phyloP scores from a whole-genome alignment of 2,113 vertebrate genomes.

The Pelvicachromis taeniatus region DNA sequence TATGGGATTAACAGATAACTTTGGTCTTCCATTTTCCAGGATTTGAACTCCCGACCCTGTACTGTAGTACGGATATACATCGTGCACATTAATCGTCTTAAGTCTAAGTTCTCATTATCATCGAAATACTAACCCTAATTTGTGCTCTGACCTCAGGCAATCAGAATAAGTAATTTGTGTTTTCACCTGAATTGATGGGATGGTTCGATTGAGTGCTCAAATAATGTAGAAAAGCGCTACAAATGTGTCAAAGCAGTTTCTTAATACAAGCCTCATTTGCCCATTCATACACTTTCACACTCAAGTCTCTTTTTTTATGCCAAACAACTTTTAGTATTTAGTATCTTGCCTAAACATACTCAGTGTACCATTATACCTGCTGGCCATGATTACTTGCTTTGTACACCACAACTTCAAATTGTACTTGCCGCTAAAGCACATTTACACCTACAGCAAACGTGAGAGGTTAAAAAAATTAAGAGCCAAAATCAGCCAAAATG shows the following conservation, averaged over 20 bases:
- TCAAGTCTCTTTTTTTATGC: background rate
- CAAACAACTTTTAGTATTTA: background rate
- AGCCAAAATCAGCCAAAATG: background rate
- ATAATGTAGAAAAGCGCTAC: background rate
- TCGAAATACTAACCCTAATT: background rate
- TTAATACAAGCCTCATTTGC: background rate
- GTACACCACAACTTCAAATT: background rate
- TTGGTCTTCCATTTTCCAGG: background rate
- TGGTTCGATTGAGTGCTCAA: accelerated
- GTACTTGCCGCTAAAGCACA: background rate
- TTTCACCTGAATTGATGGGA: background rate
- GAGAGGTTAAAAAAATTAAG: background rate
- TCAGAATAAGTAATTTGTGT: background rate
- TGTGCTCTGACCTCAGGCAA: accelerated
- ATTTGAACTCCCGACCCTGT: background rate
- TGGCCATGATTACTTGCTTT: background rate
- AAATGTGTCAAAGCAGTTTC: background rate
- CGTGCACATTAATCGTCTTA: background rate
- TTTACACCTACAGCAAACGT: background rate
- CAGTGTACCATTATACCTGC: accelerated
- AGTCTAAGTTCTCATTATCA: background rate
- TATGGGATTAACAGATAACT: background rate
- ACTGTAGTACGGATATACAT: background rate
- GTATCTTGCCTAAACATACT: background rate
- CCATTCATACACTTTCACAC: background rate